phyloP scores from a whole-genome alignment of 2,797 vertebrate genomes.

The Scarus forsteni region DNA sequence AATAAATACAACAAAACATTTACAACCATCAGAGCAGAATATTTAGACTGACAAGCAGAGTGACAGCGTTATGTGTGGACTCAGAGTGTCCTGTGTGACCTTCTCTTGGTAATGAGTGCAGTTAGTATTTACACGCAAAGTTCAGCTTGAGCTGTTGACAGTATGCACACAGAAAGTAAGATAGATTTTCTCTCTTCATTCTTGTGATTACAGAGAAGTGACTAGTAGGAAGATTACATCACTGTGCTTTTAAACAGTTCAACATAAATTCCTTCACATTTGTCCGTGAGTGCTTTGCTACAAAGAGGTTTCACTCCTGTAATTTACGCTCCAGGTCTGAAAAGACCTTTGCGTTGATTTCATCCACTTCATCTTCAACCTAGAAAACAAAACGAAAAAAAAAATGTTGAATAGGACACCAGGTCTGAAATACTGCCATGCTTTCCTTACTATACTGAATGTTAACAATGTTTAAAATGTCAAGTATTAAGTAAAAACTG shows the following conservation, averaged over 20 bases:
- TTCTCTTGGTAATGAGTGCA: slow-evolving; percentile 14
- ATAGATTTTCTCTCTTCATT: slow-evolving; percentile 16
- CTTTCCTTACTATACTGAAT: too few species aligned
- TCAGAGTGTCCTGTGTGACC: background rate
- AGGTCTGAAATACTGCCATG: too few species aligned
- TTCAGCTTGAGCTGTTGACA: slow-evolving; percentile 22
- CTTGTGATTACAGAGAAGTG: background rate
- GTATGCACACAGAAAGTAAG: slow-evolving; percentile 33
- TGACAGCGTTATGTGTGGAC: slow-evolving; percentile 7
- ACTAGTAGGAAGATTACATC: slow-evolving; percentile 12
- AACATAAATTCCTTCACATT: slow-evolving; percentile 1
- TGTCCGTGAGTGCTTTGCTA: background rate
- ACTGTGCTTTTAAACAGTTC: slow-evolving; percentile 16
- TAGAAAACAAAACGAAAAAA: slow-evolving; percentile 44
- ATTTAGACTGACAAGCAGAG: slow-evolving; percentile 17
- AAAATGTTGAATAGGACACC: too few species aligned
- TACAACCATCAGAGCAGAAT: slow-evolving; percentile 21
- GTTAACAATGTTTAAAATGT: too few species aligned
- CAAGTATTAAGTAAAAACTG: too few species aligned
- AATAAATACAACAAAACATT: slow-evolving; percentile 67
- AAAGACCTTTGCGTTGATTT: slow-evolving; percentile 84
- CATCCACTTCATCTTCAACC: slow-evolving; percentile 88
- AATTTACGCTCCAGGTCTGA: slow-evolving; percentile 84
- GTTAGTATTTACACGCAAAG: slow-evolving; percentile 34
- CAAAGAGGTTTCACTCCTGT: slow-evolving; percentile 65